Evolutionary conservation across 2,888 invertebrate genomes (phyloP), one percentile per base, ranked within the genome.

Genomic region (Leptopilina drosophilae): DNA sequence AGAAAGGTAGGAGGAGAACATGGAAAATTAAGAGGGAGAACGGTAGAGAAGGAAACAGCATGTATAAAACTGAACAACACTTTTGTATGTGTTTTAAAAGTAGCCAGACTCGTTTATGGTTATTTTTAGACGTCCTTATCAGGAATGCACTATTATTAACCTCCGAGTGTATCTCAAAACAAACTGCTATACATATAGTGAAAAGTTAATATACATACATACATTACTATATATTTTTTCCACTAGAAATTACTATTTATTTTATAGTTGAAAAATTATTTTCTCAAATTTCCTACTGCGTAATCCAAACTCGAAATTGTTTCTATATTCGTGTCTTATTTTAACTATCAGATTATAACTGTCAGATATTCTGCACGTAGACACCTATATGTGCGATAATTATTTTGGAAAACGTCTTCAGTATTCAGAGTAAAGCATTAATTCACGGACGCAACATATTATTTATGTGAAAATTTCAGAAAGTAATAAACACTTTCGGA

Each of bases 101-200:
- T 53, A 53, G 69, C 53, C 53, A 49, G 69, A 73, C 69, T 73
- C 69, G 53, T 73, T 73, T 73, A 56, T 73, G 49, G 69, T 73
- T 73, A 73, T 73, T 73, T 73, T 73, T 73, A 73, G 69, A 73
- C 69, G 69, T 73, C 69, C 53, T 73, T 73, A 73, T 73, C 69
- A 49, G n/a, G 69, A 73, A 73, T 73, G 69, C 67, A 69, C 67
- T 69, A 69, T 69, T 69, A 49, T 69, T 69, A 69, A 69, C 67
- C 49, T 49, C 26, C 49, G 46, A 49, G 67, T 69, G 67, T 14
- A 73, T 73, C 69, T 73, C 69, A 53, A 12, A 73, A 56, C 66
- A 67, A 67, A 67, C 56, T 53, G 49, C 20, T 14, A 26, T 26
- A 14, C 20, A 62, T 62, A 62, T 33, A 33, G 8, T 20, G 8